Conservation (phyloP, 1,140 invertebrate species). For the Tribolium castaneum region DNA sequence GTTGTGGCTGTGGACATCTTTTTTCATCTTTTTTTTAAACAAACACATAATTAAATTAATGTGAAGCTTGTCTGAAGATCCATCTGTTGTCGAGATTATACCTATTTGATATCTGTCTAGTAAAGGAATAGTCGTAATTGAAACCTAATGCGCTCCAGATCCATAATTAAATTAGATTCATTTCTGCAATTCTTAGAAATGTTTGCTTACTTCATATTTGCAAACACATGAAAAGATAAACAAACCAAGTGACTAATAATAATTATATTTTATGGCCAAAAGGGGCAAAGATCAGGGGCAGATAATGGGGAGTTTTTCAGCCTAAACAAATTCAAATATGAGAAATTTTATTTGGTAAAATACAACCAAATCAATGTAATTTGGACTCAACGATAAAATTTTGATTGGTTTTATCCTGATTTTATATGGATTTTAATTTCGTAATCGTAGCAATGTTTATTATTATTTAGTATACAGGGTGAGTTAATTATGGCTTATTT, state of each 20-base stretch:
- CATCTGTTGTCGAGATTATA: neutral
- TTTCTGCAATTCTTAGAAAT: constrained; percentile 41
- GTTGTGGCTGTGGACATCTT: neutral
- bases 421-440: neutral
- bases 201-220: constrained; percentile 36
- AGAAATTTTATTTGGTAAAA: neutral
- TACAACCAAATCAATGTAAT: too few species aligned
- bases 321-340: neutral
- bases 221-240: constrained; percentile 48
- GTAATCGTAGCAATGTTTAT: too few species aligned
- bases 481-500: too few species aligned
- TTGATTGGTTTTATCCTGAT: neutral
- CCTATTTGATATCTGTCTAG: constrained; percentile 6
- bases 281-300: neutral
- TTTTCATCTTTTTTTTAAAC: neutral
- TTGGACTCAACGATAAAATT: too few species aligned
- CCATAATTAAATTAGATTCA: constrained; percentile 46
- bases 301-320: neutral
- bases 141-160: constrained; percentile 47
- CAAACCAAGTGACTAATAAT: constrained; percentile 44
- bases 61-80: neutral
- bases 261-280: neutral
- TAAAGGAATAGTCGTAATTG: constrained; percentile 39
- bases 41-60: neutral
- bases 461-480: too few species aligned